phyloP scores from a whole-genome alignment of 2,888 invertebrate genomes.

The Parasteatoda lunata region DNA sequence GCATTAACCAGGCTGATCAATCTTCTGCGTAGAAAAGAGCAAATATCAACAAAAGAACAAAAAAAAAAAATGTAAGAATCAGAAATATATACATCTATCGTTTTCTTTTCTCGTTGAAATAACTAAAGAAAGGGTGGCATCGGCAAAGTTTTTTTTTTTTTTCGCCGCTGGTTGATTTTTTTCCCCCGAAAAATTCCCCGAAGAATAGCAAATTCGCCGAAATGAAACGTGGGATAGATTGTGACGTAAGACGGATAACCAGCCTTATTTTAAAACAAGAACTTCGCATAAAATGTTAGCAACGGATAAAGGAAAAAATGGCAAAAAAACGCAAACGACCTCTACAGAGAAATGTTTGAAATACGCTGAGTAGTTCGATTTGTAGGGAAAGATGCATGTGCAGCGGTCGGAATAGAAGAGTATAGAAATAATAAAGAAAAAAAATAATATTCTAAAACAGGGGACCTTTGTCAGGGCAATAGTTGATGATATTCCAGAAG shows the following conservation, averaged over 20 bases:
- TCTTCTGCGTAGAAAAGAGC: not conserved
- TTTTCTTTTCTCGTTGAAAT: not conserved
- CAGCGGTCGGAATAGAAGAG: constrained; percentile 22
- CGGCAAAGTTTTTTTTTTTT: not conserved
- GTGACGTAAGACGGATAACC: constrained; percentile 46
- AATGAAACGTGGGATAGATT: constrained; percentile 19
- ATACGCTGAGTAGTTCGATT: constrained; percentile 63
- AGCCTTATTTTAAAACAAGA: constrained; percentile 46
- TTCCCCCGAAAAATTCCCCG: not conserved
- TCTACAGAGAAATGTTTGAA: constrained; percentile 49
- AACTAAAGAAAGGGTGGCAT: not conserved
- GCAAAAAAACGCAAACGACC: not conserved
- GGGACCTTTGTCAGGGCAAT: constrained; percentile 60
- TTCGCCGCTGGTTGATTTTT: not conserved
- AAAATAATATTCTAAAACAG: constrained; percentile 1
- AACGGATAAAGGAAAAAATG: constrained; percentile 29
- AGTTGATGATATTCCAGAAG: constrained; percentile 55
- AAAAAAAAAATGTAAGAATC: too few species aligned
- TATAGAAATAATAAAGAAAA: constrained; percentile 31
- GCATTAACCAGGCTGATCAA: not conserved
- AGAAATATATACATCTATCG: not conserved
- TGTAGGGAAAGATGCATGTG: constrained; percentile 23
- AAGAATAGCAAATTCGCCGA: constrained; percentile 13
- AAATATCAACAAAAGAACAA: not conserved
- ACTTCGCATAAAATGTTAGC: constrained; percentile 54